These are phyloP conservation scores for Rhaphigaster nebulosa DNA, from an alignment of 2,888 invertebrate species.

Conservation along the genomic window DNA sequence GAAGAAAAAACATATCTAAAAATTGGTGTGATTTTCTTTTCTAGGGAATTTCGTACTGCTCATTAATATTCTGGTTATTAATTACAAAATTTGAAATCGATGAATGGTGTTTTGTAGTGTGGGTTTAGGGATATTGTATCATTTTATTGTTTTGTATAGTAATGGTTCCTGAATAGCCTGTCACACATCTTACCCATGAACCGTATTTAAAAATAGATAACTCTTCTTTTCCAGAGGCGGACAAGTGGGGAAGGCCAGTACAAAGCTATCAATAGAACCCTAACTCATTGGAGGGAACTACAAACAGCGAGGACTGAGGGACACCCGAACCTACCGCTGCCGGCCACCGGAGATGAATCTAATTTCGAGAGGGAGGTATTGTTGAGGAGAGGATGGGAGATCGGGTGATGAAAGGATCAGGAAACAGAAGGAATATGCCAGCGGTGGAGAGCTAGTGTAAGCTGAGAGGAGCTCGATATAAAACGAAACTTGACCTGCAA, in stretches of 20 bases:
- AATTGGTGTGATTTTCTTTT: no score
- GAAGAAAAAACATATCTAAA: no score
- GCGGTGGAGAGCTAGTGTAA: conserved; percentile 27
- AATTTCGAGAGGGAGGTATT: conserved; percentile 19
- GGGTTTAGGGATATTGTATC: neutral
- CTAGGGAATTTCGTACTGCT: no score
- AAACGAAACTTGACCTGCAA: conserved; percentile 45
- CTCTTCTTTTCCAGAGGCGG: neutral
- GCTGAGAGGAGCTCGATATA: conserved; percentile 23
- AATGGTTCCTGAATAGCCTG: neutral
- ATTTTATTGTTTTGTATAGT: neutral
- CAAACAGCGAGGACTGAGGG: neutral
- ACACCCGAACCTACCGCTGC: conserved; percentile 10
- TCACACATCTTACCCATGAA: conserved; percentile 24
- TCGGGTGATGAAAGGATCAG: conserved; percentile 38
- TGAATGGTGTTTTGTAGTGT: neutral
- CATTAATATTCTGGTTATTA: neutral
- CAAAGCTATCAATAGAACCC: conserved; percentile 8
- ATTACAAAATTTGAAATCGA: neutral
- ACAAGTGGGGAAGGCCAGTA: conserved; percentile 1
- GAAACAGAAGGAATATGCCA: conserved; percentile 19
- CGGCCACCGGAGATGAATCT: neutral
- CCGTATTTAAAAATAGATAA: conserved; percentile 7
- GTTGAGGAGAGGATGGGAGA: conserved; percentile 24
- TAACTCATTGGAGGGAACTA: neutral